Base-by-base conservation (phyloP, 2,888 invertebrate genomes). In the Listrodromus nycthemerus region DNA sequence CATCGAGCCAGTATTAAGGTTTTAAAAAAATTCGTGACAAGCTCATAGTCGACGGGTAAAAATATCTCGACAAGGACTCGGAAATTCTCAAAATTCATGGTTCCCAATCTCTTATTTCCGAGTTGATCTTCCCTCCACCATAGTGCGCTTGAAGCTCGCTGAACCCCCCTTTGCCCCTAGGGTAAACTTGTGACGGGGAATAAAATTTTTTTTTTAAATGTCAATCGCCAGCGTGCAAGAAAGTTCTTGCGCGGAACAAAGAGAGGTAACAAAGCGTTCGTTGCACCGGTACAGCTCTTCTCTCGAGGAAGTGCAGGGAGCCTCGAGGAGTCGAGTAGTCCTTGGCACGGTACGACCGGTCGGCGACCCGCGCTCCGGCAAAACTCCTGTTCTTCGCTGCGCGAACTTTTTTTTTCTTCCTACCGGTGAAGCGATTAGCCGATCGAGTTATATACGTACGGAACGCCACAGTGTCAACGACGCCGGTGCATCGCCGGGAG, bases 341-440 rank as follows among this genome's bases (percentile, higher is more conserved):
- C 91, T 91, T 91, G 91, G 89, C 91, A 91, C 88, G 87, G 91
- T 88, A 80, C 90, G 90, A 89, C 90, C 91, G 89, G 91, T 91
- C 89, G 90, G 88, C 90, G 91, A 91, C 89, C 87, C 86, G 82
- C 69, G 2, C 10, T 10, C 13, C 65, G 69, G 79, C 55, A 33
- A 67, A 30, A 30, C 30, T 69, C 33, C 61, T 58, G 69, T 70
- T 41, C 21, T 50, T 67, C 27, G 58, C n/a, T 41, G 19, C 45
- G 67, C 77, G 50, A 58, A 8, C 7, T 58, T 30, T 21, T 13
- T 13, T 2, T 69, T 24, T 69, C 70, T 52, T 70, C 41, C 41
- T 48, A 45, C 30, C n/a, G 45, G 24, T 19, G 30, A 69, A 45
- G 58, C 69, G 77, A 76, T 76, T 67, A 76, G 67, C 41, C 66